Conservation (phyloP, 1,140 invertebrate species). For the Diorhabda elongata region DNA sequence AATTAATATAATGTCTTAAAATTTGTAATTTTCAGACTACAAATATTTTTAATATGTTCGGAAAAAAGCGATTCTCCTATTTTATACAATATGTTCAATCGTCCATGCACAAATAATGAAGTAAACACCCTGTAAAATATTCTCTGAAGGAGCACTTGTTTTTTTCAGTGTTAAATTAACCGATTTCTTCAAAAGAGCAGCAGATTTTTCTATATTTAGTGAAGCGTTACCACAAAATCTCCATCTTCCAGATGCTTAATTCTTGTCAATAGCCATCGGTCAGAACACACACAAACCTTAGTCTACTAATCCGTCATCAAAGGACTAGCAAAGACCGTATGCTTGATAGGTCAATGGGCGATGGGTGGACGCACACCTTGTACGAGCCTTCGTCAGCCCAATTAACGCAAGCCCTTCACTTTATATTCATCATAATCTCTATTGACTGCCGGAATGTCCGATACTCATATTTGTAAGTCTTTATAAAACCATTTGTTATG, state of each 20-base stretch:
- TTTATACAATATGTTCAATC: too few species aligned
- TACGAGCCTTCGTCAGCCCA: conserved; percentile 18
- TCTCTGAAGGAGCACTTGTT: too few species aligned
- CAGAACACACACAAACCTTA: conserved; percentile 6
- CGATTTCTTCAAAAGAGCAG: not conserved
- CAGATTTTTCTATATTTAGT: not conserved
- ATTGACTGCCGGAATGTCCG: conserved; percentile 19
- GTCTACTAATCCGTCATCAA: conserved; percentile 23
- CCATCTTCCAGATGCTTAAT: not conserved
- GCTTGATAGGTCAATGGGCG: conserved; percentile 9
- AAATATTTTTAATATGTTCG: too few species aligned
- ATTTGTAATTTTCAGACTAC: too few species aligned
- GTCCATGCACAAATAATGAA: too few species aligned
- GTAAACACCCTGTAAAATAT: too few species aligned
- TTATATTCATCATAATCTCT: conserved; percentile 23
- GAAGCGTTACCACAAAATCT: not conserved
- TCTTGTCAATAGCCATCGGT: conserved; percentile 4
- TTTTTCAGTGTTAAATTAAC: not conserved
- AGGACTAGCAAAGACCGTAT: not conserved
- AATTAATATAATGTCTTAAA: too few species aligned
- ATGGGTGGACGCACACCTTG: conserved; percentile 14
- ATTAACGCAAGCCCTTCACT: conserved; percentile 26
- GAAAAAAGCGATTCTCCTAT: too few species aligned
- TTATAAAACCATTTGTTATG: conserved; percentile 23
- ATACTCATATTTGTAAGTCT: conserved; percentile 18